Evolutionary conservation across 2,888 invertebrate genomes (phyloP).

Genomic region (Synergus umbraculus): DNA sequence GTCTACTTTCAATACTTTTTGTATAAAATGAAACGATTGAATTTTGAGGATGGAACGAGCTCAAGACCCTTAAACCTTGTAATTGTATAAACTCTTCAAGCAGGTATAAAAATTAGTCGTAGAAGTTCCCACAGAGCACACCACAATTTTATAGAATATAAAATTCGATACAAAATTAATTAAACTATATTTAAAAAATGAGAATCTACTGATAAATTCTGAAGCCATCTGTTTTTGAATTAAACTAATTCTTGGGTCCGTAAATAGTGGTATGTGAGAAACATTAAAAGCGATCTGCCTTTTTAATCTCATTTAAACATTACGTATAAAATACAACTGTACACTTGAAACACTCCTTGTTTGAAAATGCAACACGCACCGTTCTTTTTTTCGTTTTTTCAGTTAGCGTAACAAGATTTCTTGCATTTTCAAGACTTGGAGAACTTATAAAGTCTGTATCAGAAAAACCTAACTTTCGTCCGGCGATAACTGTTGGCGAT

Average conservation of each 20-base stretch:
- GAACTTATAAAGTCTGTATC: conserved; percentile 11
- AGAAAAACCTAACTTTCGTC: conserved; percentile 29
- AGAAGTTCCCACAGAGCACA: background rate
- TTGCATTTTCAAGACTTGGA: conserved; percentile 20
- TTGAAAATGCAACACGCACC: conserved; percentile 48
- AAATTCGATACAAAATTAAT: background rate
- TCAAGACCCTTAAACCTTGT: no score
- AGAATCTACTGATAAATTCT: background rate
- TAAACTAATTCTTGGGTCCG: background rate
- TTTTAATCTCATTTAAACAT: conserved; percentile 13
- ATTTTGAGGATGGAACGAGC: no score
- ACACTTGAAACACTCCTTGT: conserved; percentile 41
- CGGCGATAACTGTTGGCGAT: conserved; percentile 5
- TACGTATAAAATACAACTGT: conserved; percentile 42
- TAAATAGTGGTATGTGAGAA: background rate
- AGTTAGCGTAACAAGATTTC: conserved; percentile 17
- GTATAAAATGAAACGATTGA: no score
- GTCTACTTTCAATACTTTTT: no score
- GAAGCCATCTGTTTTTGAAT: background rate
- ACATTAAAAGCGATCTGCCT: conserved; percentile 10
- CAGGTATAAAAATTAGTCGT: no score
- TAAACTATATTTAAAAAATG: background rate
- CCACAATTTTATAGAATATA: background rate
- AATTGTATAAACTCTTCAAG: no score
- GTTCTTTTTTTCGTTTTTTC: conserved; percentile 17